A percentile compares a stretch with the other conserved stretches of the same genome.
These are phyloP conservation scores for Hippocampus kuda DNA, from an alignment of 2,797 vertebrate genomes.

Conservation along the genomic window DNA sequence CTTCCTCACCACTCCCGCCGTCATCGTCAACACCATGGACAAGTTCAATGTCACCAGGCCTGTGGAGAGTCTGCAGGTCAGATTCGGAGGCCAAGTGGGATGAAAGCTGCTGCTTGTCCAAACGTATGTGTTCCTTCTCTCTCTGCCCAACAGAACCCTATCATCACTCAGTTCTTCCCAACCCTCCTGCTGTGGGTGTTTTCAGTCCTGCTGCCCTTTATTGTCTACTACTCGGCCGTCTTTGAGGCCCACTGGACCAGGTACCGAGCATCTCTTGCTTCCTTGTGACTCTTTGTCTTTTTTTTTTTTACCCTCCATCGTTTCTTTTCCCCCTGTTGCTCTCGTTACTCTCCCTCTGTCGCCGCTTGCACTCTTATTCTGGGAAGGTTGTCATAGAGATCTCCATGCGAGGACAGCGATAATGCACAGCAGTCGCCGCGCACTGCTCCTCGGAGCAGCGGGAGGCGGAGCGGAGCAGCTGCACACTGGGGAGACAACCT, in stretches of 20 bases:
- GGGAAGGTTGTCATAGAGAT: constrained; percentile 77
- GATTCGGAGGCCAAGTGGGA: constrained; percentile 18
- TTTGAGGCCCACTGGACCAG: constrained; percentile 96
- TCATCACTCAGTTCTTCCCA: constrained; percentile 93
- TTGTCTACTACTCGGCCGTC: constrained; percentile 92
- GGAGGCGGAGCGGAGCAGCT: constrained; percentile 49
- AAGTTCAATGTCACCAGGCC: constrained; percentile 94
- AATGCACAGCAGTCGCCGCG: constrained; percentile 57
- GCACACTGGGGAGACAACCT: constrained; percentile 49
- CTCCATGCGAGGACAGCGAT: constrained; percentile 63
- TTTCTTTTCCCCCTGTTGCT: constrained; percentile 39
- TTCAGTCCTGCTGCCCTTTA: constrained; percentile 86
- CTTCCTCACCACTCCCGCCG: constrained; percentile 95
- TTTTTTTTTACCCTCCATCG: constrained; percentile 16
- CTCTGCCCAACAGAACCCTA: constrained; percentile 71
- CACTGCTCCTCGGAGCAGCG: constrained; percentile 16
- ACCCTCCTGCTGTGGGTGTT: constrained; percentile 91
- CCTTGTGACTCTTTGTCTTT: constrained; percentile 19
- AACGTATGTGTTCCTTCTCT: constrained; percentile 1
- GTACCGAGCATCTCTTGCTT: constrained; percentile 54
- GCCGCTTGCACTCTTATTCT: constrained; percentile 54
- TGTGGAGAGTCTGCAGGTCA: constrained; percentile 85
- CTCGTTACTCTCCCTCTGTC: constrained; percentile 44
- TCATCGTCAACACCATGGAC: constrained; percentile 97
- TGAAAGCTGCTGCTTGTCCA: constrained; percentile 7